These are phyloP conservation scores for Ips typographus DNA, from an alignment of 1,140 invertebrate genomes.

Conservation along the genomic window DNA sequence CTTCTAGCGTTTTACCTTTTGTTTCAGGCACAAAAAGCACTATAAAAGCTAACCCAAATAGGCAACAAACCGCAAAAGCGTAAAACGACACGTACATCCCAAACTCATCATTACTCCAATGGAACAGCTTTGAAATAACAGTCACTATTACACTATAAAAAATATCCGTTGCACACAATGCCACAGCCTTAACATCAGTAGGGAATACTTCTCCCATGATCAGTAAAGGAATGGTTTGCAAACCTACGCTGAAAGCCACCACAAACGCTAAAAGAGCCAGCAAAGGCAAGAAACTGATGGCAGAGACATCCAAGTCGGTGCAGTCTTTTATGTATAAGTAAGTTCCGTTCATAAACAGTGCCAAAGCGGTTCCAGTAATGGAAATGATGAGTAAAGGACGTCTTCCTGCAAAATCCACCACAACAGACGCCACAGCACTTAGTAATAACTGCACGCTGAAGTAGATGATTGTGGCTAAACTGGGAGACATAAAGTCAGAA, in stretches of 20 bases:
- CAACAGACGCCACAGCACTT: constrained; percentile 60
- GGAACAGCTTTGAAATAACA: constrained; percentile 69
- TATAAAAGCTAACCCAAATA: constrained; percentile 61
- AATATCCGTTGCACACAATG: constrained; percentile 67
- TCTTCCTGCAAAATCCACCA: constrained; percentile 73
- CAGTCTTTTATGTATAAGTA: constrained; percentile 62
- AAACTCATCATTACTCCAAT: constrained; percentile 59
- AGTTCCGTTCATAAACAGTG: constrained; percentile 58
- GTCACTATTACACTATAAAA: constrained; percentile 73
- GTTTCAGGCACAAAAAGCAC: constrained; percentile 75
- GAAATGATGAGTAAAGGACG: constrained; percentile 68
- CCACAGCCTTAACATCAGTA: constrained; percentile 67
- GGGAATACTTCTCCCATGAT: constrained; percentile 76
- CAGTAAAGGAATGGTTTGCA: constrained; percentile 70
- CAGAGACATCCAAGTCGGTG: constrained; percentile 39
- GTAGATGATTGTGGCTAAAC: constrained; percentile 59
- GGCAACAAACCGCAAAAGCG: constrained; percentile 68
- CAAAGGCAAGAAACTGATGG: constrained; percentile 63
- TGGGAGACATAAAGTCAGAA: constrained; percentile 51
- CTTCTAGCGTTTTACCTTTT: constrained; percentile 73
- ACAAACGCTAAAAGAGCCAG: constrained; percentile 67
- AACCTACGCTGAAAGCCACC: constrained; percentile 67
- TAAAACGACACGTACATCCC: constrained; percentile 72
- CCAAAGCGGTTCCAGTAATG: constrained; percentile 56
- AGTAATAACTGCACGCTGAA: constrained; percentile 65